Percentiles rank a stretch among this genome's conserved stretches.
Conservation (phyloP, 2,888 invertebrate genomes). For the Achlya flavicornis region DNA sequence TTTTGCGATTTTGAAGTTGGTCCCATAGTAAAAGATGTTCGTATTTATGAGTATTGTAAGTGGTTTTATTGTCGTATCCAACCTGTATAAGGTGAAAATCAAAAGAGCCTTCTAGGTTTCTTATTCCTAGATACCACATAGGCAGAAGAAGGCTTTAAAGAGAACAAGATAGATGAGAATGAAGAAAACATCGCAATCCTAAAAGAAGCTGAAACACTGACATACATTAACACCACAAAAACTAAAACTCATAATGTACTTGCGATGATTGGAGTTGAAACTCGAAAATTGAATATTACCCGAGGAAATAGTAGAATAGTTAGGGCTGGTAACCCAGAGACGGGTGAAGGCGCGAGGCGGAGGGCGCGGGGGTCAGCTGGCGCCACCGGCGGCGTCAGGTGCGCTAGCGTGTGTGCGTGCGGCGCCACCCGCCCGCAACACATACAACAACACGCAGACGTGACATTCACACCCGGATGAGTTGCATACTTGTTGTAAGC, state of each 20-base stretch:
- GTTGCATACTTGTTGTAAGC: not conserved
- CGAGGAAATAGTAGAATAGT: conserved; percentile 29
- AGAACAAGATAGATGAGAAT: too few relatives aligned
- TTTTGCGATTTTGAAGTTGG: too few relatives aligned
- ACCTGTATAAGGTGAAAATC: too few relatives aligned
- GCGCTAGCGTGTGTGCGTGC: conserved; percentile 78
- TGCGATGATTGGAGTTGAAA: too few relatives aligned
- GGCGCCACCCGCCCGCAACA: conserved; percentile 66
- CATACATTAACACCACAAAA: not conserved
- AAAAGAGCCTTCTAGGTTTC: too few relatives aligned
- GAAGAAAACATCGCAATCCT: too few relatives aligned
- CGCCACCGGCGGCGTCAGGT: conserved; percentile 83
- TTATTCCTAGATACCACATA: too few relatives aligned
- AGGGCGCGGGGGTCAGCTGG: conserved; percentile 55
- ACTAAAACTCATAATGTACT: too few relatives aligned
- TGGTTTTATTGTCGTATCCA: too few relatives aligned
- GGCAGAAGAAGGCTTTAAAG: too few relatives aligned
- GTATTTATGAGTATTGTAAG: too few relatives aligned
- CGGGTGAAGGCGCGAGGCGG: conserved; percentile 39
- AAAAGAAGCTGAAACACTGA: not conserved
- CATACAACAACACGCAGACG: conserved; percentile 33
- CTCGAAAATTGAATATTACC: conserved; percentile 19
- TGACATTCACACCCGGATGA: conserved; percentile 21
- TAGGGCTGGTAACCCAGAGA: conserved; percentile 43
- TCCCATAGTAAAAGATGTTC: too few relatives aligned